Base-by-base conservation (phyloP, 1,140 invertebrate species). In the Cyrtorhinus lividipennis region DNA sequence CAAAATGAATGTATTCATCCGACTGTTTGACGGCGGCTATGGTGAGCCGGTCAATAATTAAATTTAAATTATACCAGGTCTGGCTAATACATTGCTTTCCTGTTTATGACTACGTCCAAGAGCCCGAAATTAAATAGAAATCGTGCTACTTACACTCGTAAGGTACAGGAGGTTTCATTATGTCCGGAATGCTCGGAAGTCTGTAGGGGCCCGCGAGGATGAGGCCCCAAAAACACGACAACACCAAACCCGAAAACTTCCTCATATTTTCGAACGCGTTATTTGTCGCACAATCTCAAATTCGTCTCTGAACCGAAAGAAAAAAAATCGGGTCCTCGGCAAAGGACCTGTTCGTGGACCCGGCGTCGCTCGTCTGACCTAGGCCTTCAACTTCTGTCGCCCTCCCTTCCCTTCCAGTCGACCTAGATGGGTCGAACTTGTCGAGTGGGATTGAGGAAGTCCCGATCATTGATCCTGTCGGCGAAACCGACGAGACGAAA, bases 141-240 rank as follows among this genome's bases (percentile, higher is more conserved):
- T n/a, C n/a, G n/a, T n/a, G n/a, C 15, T 15, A 68, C 67, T 70
- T 69, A 76, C 75, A 70, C 48, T 73, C 68, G 59, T 74, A 72
- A 2, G 75, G 74, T 24, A 77, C 64, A 10, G 73, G 71, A 26
- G 75, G 75, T 69, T 73, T 70, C 13, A 75, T 24, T 1, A 73
- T 68, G 56, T 73, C 72, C 8, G 75, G 74, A 30, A 77, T 71
- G 59, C 69, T 65, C 18, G 74, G 73, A 58, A 75, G 64, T 44
- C 72, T 59, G 23, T 59, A 8, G 8, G 58, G 25, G 3, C 8
- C 62, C 60, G 64, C 56, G 48, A 5, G 62, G 62, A 46, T 63
- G 38, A 5, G n/a, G 23, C 22, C 25, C 22, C 5, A 15, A 15
- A 58, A 58, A 13, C 22, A 24, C 2, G 10, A 12, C 10, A 25